phyloP scores from a whole-genome alignment of 2,113 vertebrate species.

The Pedetes capensis region DNA sequence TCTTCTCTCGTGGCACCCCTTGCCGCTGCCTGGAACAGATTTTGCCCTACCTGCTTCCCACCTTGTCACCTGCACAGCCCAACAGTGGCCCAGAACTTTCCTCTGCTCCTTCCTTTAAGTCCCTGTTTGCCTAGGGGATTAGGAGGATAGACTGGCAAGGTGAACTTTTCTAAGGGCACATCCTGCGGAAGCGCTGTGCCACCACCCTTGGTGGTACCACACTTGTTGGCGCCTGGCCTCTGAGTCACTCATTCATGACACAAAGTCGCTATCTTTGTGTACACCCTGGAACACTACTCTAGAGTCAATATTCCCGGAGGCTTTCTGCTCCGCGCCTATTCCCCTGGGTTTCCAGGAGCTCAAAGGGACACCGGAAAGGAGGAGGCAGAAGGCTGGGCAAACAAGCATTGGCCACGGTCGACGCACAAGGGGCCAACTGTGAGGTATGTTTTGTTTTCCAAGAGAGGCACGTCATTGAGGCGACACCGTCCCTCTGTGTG shows the following conservation, averaged over 20 bases:
- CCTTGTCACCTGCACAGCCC: background rate
- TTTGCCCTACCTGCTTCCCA: background rate
- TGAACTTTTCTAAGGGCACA: conserved; percentile 8
- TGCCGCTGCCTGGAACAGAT: background rate
- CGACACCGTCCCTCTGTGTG: conserved; percentile 74
- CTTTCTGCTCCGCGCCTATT: conserved; percentile 68
- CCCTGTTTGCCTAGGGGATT: background rate
- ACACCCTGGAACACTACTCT: conserved; percentile 76
- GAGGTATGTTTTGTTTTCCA: conserved; percentile 73
- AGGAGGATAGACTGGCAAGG: background rate
- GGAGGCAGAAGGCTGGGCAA: conserved; percentile 73
- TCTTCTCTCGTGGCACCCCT: background rate
- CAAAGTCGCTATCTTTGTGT: conserved; percentile 52
- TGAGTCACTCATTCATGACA: conserved; percentile 52
- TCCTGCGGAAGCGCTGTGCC: background rate
- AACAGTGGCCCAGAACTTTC: background rate
- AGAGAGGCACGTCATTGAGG: conserved; percentile 71
- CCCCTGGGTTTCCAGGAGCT: conserved; percentile 76
- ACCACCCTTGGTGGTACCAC: too few relatives aligned
- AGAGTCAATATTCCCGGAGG: conserved; percentile 68
- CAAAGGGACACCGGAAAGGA: conserved; percentile 74
- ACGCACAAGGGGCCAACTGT: conserved; percentile 71
- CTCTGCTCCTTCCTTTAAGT: background rate
- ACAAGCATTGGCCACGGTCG: conserved; percentile 70
- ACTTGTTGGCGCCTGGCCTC: conserved; percentile 32